These are phyloP conservation scores for Spilosoma lubricipeda DNA, from an alignment of 2,888 invertebrate genomes.

Conservation along the genomic window DNA sequence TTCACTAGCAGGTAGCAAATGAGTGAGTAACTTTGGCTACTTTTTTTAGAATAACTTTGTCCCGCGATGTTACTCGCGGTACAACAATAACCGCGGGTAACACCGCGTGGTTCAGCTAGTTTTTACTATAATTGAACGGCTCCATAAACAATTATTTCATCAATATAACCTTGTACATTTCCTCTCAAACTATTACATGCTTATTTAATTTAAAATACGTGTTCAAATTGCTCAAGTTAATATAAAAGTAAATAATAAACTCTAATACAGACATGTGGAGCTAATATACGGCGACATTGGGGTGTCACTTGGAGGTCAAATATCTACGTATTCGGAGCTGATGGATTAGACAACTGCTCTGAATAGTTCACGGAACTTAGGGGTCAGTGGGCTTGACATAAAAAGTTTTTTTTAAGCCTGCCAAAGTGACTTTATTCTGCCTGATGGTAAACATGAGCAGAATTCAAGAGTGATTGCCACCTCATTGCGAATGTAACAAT, in stretches of 20 bases:
- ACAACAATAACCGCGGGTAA: too few species aligned
- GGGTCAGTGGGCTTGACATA: conserved; percentile 8
- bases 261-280: conserved; percentile 7
- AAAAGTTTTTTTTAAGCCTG: not conserved
- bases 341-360: conserved; percentile 43
- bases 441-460: too few species aligned
- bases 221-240: conserved; percentile 7
- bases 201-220: conserved; percentile 5
- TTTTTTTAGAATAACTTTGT: too few species aligned
- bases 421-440: too few species aligned
- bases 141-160: not conserved
- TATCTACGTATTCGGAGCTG: conserved; percentile 19
- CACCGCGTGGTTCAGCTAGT: not conserved
- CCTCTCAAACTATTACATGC: not conserved
- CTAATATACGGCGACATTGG: conserved; percentile 39
- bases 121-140: not conserved
- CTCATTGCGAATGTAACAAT: too few species aligned
- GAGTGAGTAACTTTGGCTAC: too few species aligned
- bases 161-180: not conserved
- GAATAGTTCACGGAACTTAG: conserved; percentile 37
- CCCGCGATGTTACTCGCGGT: too few species aligned
- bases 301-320: conserved; percentile 40
- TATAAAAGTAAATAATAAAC: conserved; percentile 11
- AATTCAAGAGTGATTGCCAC: too few species aligned
- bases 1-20: too few species aligned